Evolutionary conservation across 92 coral and sea anemone genomes (phyloP).

Genomic region (Epizoanthus fatuus): DNA sequence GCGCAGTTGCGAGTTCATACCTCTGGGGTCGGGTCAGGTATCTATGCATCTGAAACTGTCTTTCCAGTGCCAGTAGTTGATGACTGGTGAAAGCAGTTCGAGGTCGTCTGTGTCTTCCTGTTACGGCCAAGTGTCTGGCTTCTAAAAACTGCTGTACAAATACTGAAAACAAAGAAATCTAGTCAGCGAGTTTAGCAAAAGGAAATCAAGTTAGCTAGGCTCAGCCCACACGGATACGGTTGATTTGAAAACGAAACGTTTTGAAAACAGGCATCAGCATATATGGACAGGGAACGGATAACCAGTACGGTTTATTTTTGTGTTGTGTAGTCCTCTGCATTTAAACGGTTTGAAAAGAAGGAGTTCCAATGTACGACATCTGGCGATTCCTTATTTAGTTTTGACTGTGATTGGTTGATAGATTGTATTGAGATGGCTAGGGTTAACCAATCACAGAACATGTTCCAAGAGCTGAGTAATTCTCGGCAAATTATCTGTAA

Average conservation of each 20-base stretch:
- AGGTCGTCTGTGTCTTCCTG: slow-evolving; percentile 90
- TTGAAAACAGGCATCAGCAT: no score
- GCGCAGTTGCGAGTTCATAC: slow-evolving; percentile 89
- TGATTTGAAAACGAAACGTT: neutral
- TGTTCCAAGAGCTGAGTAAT: no score
- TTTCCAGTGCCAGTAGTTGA: slow-evolving; percentile 84
- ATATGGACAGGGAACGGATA: no score
- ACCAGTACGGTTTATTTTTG: no score
- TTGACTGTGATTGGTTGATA: no score
- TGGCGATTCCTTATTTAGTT: no score
- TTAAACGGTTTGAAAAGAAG: no score
- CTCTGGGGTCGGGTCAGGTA: slow-evolving; percentile 91
- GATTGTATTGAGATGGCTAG: no score
- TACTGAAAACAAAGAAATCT: slow-evolving; percentile 41
- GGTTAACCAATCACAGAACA: no score
- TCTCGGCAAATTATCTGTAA: no score
- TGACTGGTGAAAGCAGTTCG: slow-evolving; percentile 95
- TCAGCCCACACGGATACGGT: neutral
- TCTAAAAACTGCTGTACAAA: slow-evolving; percentile 73
- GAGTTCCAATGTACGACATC: no score
- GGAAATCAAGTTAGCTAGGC: neutral
- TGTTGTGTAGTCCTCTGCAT: no score
- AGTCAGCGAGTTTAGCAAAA: neutral
- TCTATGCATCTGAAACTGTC: slow-evolving; percentile 88
- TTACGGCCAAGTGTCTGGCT: slow-evolving; percentile 58